Percentiles rank a stretch among this genome's conserved stretches.
Conservation (phyloP, 2,888 invertebrate genomes). For the Balanococcus diminutus region DNA sequence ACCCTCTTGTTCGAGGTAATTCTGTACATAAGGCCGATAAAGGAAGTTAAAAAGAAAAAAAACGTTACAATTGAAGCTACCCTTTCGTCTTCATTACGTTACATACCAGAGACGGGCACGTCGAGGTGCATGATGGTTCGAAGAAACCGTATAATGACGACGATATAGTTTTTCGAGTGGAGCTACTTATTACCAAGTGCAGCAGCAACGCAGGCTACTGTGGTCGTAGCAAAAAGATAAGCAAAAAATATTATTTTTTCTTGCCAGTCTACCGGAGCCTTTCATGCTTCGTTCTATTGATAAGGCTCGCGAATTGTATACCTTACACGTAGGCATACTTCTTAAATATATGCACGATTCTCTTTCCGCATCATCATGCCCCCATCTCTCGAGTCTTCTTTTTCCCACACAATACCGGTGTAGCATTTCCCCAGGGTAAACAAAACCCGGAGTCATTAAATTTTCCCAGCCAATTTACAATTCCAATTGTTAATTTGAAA, state of each 20-base stretch:
- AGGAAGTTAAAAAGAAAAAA: neutral
- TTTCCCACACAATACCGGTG: neutral
- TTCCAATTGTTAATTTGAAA: constrained; percentile 22
- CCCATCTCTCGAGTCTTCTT: neutral
- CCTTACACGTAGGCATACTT: too few relatives aligned
- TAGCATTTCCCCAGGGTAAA: neutral
- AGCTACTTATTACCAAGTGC: neutral
- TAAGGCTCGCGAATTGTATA: neutral
- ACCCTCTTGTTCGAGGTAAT: neutral
- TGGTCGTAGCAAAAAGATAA: neutral
- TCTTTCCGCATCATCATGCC: neutral
- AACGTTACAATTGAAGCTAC: neutral
- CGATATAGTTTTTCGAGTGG: neutral
- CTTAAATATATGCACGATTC: neutral
- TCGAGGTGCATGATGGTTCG: neutral
- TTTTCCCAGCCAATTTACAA: constrained; percentile 22
- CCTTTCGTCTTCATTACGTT: neutral
- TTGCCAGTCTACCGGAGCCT: neutral
- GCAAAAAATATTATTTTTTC: neutral
- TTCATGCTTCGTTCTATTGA: neutral
- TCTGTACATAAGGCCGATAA: neutral
- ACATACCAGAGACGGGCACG: neutral
- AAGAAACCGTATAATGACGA: neutral
- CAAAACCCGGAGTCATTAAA: neutral
- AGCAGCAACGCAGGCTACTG: neutral